Evolutionary conservation across 1,140 invertebrate genomes (phyloP).

Genomic region (Drosophila lacertosa): DNA sequence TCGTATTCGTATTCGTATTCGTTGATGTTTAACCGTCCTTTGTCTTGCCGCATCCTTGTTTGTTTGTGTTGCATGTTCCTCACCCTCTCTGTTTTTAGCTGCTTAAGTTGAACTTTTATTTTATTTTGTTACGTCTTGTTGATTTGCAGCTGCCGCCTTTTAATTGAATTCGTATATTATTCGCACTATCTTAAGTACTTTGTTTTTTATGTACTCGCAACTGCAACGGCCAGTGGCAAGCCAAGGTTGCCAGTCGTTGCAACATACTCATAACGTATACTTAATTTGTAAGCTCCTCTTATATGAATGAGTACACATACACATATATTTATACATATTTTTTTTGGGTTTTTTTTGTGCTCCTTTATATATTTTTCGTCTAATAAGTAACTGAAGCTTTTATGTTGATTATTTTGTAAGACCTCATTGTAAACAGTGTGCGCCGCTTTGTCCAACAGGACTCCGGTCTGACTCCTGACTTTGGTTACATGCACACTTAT

Average conservation of each 20-base stretch:
- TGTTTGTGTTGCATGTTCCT: too few species aligned
- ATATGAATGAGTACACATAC: neutral
- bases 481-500: slow-evolving; percentile 55
- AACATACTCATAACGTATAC: slow-evolving; percentile 24
- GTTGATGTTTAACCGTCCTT: slow-evolving; percentile 2
- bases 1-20: too few species aligned
- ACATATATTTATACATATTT: neutral
- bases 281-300: slow-evolving; percentile 14
- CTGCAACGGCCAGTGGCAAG: neutral
- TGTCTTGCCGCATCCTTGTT: too few species aligned
- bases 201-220: slow-evolving; percentile 28
- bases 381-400: slow-evolving; percentile 79
- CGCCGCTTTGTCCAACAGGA: slow-evolving; percentile 21
- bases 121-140: neutral
- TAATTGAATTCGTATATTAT: slow-evolving; percentile 78
- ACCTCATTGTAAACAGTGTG: slow-evolving; percentile 60
- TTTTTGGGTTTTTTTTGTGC: neutral
- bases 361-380: slow-evolving; percentile 14
- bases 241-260: slow-evolving; percentile 1
- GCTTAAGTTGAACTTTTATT: slow-evolving; percentile 19
- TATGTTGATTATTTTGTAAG: slow-evolving; percentile 80
- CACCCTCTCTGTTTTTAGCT: too few species aligned
- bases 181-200: slow-evolving; percentile 69
- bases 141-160: slow-evolving; percentile 45
- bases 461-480: slow-evolving; percentile 15